A percentile compares a stretch with the other conserved stretches of the same genome.
Conservation (phyloP, 2,113 vertebrate genomes). For the Agapornis roseicollis region DNA sequence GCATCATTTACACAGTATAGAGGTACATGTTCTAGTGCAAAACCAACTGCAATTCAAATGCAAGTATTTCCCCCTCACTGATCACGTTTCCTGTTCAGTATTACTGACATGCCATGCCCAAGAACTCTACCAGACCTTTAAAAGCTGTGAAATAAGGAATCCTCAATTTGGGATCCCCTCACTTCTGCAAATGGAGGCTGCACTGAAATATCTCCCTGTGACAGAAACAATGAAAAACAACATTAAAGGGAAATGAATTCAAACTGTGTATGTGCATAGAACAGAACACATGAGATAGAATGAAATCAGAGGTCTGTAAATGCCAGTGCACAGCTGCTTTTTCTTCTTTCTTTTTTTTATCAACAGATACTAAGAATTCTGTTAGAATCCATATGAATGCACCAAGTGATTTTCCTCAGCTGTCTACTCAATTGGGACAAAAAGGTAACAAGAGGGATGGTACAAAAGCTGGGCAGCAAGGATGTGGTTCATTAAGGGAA, state of each 20-base stretch:
- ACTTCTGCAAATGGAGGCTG: background rate
- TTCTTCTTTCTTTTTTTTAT: background rate
- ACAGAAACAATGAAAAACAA: background rate
- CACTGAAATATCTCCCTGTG: background rate
- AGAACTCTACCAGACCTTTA: background rate
- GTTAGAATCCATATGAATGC: background rate
- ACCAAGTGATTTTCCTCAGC: background rate
- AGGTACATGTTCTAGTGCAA: background rate
- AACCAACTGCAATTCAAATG: background rate
- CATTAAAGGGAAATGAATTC: background rate
- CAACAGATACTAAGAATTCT: background rate
- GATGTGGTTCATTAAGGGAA: background rate
- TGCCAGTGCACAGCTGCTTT: background rate
- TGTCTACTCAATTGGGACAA: conserved; percentile 3
- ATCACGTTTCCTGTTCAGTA: background rate
- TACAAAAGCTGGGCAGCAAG: background rate
- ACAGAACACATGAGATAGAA: background rate
- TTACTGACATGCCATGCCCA: background rate
- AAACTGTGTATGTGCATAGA: background rate
- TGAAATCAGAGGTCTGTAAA: background rate
- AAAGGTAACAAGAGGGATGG: background rate
- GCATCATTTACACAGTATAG: background rate
- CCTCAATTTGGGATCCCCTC: background rate
- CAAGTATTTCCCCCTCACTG: background rate
- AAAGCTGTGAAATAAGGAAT: background rate